These are phyloP conservation scores for Tipula unca DNA, from an alignment of 2,888 invertebrate species.

Conservation along the genomic window DNA sequence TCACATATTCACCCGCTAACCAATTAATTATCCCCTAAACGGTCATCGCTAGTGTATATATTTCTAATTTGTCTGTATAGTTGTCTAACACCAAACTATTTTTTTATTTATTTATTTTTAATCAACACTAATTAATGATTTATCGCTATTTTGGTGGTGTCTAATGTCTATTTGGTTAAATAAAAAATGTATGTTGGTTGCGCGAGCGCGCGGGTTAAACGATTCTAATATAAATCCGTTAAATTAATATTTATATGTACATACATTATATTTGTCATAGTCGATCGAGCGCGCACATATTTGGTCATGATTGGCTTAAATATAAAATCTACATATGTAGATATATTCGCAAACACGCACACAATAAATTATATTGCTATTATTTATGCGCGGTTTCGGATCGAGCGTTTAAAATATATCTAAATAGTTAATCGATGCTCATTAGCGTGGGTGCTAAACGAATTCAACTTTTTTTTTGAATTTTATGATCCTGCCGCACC, in stretches of 20 bases:
- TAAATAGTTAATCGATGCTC: neutral
- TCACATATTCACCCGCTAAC: neutral
- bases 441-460: neutral
- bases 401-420: neutral
- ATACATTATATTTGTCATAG: neutral
- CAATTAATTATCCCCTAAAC: neutral
- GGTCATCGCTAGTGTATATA: neutral
- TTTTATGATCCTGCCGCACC: neutral
- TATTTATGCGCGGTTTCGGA: neutral
- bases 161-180: neutral
- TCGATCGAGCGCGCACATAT: neutral
- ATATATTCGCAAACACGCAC: neutral
- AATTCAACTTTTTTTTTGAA: neutral
- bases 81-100: neutral
- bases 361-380: neutral
- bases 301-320: neutral
- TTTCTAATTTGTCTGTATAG: neutral
- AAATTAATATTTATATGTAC: neutral
- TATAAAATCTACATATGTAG: too few relatives aligned
- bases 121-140: conserved; percentile 8
- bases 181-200: neutral
- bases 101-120: neutral
- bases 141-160: neutral
- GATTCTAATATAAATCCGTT: neutral
- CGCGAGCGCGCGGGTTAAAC: neutral